phyloP scores from a whole-genome alignment of 1,140 invertebrate species.

The Cotesia vestalis region DNA sequence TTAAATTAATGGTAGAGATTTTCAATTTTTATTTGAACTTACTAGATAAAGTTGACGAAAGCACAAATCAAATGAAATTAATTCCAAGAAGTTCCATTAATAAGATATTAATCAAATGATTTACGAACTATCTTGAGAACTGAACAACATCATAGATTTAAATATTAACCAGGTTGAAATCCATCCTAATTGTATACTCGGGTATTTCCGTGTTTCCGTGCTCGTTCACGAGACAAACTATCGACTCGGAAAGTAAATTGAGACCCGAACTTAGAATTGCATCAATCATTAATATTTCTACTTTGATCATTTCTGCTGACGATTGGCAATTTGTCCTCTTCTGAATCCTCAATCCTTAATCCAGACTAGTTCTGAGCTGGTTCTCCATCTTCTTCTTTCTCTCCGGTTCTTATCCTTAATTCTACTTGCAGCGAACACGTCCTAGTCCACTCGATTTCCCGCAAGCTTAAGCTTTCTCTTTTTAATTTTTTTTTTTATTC shows the following conservation, averaged over 20 bases:
- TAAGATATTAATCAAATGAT: too few species aligned
- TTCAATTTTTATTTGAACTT: too few species aligned
- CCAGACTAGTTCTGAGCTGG: too few species aligned
- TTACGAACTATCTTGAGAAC: too few species aligned
- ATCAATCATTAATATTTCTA: not conserved
- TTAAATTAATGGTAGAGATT: too few species aligned
- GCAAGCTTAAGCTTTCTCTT: constrained; percentile 24
- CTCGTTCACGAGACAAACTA: too few species aligned
- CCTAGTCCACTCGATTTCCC: constrained; percentile 15
- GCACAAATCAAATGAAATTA: too few species aligned
- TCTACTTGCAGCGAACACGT: not conserved
- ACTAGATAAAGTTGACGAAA: too few species aligned
- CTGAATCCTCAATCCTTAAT: not conserved
- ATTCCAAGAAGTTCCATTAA: too few species aligned
- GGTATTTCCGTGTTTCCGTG: not conserved
- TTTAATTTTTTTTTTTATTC: not conserved
- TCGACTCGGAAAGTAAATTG: not conserved
- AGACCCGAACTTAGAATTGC: not conserved
- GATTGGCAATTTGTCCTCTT: constrained; percentile 13
- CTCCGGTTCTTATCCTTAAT: not conserved
- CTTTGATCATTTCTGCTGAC: constrained; percentile 29
- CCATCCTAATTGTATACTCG: not conserved
- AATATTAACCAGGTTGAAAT: too few species aligned
- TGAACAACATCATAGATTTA: too few species aligned
- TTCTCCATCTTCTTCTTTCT: not conserved